A percentile compares a stretch with the other conserved stretches of the same genome.
Evolutionary conservation across 2,888 invertebrate species (phyloP).

Genomic region (Tenthredo amoena): DNA sequence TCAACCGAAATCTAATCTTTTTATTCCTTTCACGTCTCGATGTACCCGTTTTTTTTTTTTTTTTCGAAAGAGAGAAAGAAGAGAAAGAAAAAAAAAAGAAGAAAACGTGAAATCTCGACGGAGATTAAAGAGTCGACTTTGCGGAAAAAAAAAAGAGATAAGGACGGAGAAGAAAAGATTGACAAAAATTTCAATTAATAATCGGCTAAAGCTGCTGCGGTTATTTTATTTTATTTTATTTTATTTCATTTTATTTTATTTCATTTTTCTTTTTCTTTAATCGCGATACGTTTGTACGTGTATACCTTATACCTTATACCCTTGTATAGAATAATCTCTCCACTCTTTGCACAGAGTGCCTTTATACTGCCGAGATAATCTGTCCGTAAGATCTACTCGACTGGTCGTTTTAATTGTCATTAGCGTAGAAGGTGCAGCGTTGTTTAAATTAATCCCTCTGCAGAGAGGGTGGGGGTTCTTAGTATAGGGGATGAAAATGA

Average conservation of each 20-base stretch:
- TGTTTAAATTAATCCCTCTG: neutral
- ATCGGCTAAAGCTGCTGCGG: too few species aligned
- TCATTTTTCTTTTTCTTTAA: too few species aligned
- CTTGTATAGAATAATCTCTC: neutral
- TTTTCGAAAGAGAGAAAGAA: too few species aligned
- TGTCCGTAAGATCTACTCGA: slow-evolving; percentile 5
- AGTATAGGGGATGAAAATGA: neutral
- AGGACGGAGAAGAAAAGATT: too few species aligned
- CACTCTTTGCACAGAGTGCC: neutral
- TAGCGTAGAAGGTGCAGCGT: neutral
- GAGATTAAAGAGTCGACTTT: too few species aligned
- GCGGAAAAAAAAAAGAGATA: too few species aligned
- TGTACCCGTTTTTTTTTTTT: neutral
- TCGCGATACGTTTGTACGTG: neutral
- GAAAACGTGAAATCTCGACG: too few species aligned
- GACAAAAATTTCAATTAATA: too few species aligned
- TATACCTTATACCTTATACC: neutral
- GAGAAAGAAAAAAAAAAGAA: too few species aligned
- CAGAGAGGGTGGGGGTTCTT: too few species aligned
- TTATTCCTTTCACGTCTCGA: neutral
- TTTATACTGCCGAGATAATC: neutral
- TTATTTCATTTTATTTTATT: too few species aligned
- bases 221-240: too few species aligned
- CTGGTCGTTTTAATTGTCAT: slow-evolving; percentile 8
- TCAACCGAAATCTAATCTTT: neutral